These are phyloP conservation scores for Chaenocephalus aceratus DNA, from an alignment of 2,113 vertebrate species.

Conservation along the genomic window DNA sequence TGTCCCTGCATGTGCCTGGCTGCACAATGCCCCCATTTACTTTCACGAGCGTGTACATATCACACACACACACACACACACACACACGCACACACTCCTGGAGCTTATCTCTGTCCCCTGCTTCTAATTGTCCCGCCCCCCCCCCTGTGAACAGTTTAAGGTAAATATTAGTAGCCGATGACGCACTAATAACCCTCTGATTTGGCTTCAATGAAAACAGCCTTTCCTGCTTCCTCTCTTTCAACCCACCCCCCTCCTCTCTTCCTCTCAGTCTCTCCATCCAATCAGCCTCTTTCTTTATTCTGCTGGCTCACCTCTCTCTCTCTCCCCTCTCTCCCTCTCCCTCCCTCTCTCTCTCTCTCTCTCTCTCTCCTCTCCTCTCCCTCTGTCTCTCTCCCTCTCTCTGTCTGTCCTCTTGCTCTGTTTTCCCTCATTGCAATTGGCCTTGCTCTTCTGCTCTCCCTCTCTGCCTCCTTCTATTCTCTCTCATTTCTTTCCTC, in stretches of 20 bases:
- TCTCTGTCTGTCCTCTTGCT: conserved; percentile 5
- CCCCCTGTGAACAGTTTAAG: conserved; percentile 70
- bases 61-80: conserved; percentile 25
- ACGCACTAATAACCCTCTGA: conserved; percentile 78
- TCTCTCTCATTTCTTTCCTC: conserved; percentile 55
- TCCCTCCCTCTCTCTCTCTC: conserved; percentile 43
- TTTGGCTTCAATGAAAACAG: conserved; percentile 64
- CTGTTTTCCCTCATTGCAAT: conserved; percentile 64
- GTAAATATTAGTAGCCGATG: conserved; percentile 75
- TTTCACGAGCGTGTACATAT: conserved; percentile 29
- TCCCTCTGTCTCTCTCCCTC: conserved; percentile 56
- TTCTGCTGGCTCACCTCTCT: conserved; percentile 55
- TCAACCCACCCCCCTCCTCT: conserved; percentile 7
- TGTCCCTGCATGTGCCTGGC: conserved; percentile 5
- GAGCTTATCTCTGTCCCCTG: conserved; percentile 30
- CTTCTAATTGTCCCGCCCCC: conserved; percentile 63
- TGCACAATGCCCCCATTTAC: conserved; percentile 17
- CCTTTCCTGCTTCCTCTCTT: conserved; percentile 50
- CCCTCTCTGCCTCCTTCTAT: conserved; percentile 48
- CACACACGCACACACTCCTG: no score
- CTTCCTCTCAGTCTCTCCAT: conserved; percentile 26
- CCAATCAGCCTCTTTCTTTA: conserved; percentile 60
- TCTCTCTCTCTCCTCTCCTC: conserved; percentile 33
- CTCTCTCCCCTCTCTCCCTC: conserved; percentile 29
- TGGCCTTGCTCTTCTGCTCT: conserved; percentile 67